Conservation (phyloP, 2,113 vertebrate species). For the Picathartes gymnocephalus region DNA sequence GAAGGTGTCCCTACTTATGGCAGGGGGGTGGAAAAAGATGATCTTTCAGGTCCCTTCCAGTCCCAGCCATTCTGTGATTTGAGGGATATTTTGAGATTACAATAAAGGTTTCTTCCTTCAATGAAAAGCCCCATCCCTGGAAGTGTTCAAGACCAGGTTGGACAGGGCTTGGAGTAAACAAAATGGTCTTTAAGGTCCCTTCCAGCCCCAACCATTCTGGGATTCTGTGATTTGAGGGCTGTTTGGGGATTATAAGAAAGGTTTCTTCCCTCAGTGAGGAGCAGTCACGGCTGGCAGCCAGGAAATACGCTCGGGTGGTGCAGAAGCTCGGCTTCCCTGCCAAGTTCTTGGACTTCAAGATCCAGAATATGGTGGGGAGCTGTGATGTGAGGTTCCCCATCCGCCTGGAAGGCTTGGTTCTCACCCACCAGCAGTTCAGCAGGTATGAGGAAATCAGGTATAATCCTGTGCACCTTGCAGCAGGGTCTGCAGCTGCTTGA, state of each 20-base stretch:
- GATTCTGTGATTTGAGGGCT: not conserved
- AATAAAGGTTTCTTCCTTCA: slow-evolving; percentile 59
- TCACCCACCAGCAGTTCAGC: slow-evolving; percentile 94
- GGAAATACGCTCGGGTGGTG: slow-evolving; percentile 91
- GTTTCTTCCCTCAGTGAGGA: slow-evolving; percentile 80
- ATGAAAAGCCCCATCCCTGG: slow-evolving; percentile 67
- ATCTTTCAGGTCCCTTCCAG: no score
- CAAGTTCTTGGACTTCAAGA: slow-evolving; percentile 95
- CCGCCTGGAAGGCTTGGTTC: slow-evolving; percentile 87
- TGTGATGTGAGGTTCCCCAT: slow-evolving; percentile 95
- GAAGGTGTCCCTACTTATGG: not conserved
- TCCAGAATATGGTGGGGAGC: slow-evolving; percentile 98
- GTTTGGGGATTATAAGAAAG: not conserved
- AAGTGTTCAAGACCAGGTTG: not conserved
- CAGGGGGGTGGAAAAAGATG: no score
- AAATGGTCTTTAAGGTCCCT: not conserved
- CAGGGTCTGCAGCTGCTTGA: not conserved
- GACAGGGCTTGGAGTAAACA: not conserved
- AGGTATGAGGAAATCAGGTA: slow-evolving; percentile 69
- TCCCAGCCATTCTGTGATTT: no score
- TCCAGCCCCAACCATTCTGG: not conserved
- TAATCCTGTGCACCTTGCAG: not conserved
- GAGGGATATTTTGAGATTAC: no score
- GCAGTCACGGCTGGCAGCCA: slow-evolving; percentile 89
- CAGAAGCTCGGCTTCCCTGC: slow-evolving; percentile 97